A percentile compares a stretch with the other conserved stretches of the same genome.
These are phyloP conservation scores for Oceanodroma tethys DNA, from an alignment of 2,113 vertebrate species.

Conservation along the genomic window DNA sequence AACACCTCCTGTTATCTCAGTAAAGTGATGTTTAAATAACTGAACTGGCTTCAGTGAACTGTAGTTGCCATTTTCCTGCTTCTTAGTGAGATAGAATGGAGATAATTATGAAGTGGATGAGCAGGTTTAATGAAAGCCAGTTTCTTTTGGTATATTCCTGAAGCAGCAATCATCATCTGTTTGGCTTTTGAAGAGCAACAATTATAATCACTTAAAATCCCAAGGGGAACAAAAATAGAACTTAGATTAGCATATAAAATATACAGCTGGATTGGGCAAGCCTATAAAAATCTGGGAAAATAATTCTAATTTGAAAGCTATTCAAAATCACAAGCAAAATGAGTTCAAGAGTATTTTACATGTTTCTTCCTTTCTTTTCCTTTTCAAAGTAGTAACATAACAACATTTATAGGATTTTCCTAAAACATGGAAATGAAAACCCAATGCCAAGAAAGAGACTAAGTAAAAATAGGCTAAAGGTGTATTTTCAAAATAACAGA, in stretches of 20 bases:
- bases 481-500: constrained; percentile 3
- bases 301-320: constrained; percentile 81
- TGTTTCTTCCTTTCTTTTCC: constrained; percentile 62
- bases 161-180: constrained; percentile 87
- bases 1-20: constrained; percentile 73
- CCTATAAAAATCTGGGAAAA: constrained; percentile 78
- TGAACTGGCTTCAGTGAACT: constrained; percentile 76
- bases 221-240: constrained; percentile 85
- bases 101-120: constrained; percentile 85
- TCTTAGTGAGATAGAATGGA: constrained; percentile 79
- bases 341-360: constrained; percentile 74
- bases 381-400: constrained; percentile 61
- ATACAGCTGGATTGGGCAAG: constrained; percentile 85
- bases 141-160: constrained; percentile 86
- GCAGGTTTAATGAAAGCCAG: constrained; percentile 86
- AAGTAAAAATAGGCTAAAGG: constrained; percentile 6
- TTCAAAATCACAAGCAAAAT: constrained; percentile 78
- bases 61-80: constrained; percentile 75
- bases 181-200: constrained; percentile 88
- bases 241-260: constrained; percentile 87
- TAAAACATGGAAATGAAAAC: constrained; percentile 63
- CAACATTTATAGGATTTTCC: constrained; percentile 71
- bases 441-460: constrained; percentile 18
- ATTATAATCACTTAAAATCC: constrained; percentile 90
- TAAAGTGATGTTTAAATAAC: constrained; percentile 79